phyloP scores from a whole-genome alignment of 2,797 vertebrate species.

The Holocentrus rufus region DNA sequence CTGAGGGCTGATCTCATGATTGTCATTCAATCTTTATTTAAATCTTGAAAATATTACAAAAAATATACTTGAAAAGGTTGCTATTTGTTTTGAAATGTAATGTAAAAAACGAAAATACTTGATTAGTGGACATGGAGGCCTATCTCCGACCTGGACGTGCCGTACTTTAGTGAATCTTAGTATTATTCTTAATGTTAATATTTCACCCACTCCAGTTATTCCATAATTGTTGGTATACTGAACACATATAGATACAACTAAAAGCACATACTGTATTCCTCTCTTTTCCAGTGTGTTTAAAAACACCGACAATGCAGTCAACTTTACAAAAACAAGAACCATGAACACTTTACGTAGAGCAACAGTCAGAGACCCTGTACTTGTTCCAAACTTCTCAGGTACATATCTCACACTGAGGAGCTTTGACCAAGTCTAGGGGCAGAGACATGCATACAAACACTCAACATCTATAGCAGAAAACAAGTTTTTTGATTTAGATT shows the following conservation, averaged over 20 bases:
- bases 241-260: neutral
- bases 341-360: conserved; percentile 16
- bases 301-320: neutral
- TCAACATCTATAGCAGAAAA: too few species aligned
- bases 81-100: too few species aligned
- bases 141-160: conserved; percentile 2
- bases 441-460: conserved; percentile 55
- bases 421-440: conserved; percentile 87
- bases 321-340: neutral
- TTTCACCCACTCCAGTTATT: neutral
- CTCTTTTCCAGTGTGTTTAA: neutral
- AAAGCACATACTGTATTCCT: neutral
- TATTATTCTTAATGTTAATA: too few species aligned
- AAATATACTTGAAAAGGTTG: too few species aligned
- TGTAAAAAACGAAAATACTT: too few species aligned
- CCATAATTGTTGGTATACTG: neutral
- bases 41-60: too few species aligned
- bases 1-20: too few species aligned
- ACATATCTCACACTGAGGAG: conserved; percentile 79
- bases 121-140: neutral
- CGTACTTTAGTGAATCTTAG: neutral
- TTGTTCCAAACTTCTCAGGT: conserved; percentile 85
- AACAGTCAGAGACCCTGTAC: conserved; percentile 76
- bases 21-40: too few species aligned
- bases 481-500: neutral